These are phyloP conservation scores for Andrena bucephala DNA, from an alignment of 2,888 invertebrate genomes.

Conservation along the genomic window DNA sequence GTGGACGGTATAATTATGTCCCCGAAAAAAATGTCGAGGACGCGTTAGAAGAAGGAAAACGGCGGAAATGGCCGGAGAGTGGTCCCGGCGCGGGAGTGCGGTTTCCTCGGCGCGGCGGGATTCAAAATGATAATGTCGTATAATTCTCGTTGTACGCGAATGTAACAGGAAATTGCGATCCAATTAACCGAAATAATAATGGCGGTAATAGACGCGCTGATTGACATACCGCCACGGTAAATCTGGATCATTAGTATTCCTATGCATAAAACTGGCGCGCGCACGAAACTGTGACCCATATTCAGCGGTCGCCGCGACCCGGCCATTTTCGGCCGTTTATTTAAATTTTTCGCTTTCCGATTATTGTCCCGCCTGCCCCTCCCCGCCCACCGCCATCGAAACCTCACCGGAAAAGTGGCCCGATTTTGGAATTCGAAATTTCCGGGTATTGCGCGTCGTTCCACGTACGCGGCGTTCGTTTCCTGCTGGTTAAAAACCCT, in stretches of 20 bases:
- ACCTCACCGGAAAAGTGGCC: constrained; percentile 30
- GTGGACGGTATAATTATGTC: constrained; percentile 35
- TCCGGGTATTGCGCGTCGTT: constrained; percentile 33
- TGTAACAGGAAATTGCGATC: constrained; percentile 66
- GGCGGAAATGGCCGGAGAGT: background rate
- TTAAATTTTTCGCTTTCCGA: constrained; percentile 52
- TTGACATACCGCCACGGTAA: constrained; percentile 58
- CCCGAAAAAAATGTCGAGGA: background rate
- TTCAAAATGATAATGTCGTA: constrained; percentile 59
- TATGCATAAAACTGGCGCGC: constrained; percentile 15
- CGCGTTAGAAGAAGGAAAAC: background rate
- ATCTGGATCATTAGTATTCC: constrained; percentile 62
- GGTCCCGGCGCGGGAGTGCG: constrained; percentile 31
- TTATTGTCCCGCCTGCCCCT: constrained; percentile 34
- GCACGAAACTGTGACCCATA: constrained; percentile 18
- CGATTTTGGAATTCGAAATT: constrained; percentile 40
- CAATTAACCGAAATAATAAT: constrained; percentile 70
- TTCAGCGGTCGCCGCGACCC: constrained; percentile 4
- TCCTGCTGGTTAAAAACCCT: constrained; percentile 11
- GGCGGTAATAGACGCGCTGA: constrained; percentile 59
- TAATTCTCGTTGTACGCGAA: constrained; percentile 49
- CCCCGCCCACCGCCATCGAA: background rate
- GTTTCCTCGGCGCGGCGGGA: constrained; percentile 35
- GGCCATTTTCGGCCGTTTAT: constrained; percentile 43
- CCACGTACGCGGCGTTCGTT: constrained; percentile 20